Evolutionary conservation across 2,113 vertebrate species (phyloP).

Genomic region (Neoarius graeffei): DNA sequence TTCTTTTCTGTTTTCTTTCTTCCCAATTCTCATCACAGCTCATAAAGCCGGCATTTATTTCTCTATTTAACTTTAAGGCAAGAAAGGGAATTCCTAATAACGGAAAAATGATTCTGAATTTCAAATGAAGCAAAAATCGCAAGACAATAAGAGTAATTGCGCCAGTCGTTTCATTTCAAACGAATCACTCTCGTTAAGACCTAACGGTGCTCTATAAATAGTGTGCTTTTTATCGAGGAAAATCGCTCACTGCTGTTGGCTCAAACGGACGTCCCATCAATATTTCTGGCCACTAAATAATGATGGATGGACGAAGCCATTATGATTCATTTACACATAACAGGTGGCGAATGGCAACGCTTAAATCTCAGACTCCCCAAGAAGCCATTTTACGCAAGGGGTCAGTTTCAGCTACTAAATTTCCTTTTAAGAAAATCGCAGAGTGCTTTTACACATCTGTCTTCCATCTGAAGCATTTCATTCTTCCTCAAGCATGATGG

Average conservation of each 20-base stretch:
- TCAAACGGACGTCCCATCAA: background rate
- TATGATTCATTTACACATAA: constrained; percentile 40
- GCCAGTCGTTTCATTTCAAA: constrained; percentile 36
- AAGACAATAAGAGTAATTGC: constrained; percentile 46
- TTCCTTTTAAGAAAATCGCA: background rate
- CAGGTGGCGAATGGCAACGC: constrained; percentile 10
- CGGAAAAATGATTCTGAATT: constrained; percentile 31
- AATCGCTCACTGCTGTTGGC: constrained; percentile 45
- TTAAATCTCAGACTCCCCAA: constrained; percentile 32
- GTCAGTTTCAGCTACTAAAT: constrained; percentile 28
- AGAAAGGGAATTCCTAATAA: constrained; percentile 24
- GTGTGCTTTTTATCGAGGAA: constrained; percentile 29
- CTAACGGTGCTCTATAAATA: constrained; percentile 38
- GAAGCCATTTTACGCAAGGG: constrained; percentile 18
- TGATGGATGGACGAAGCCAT: constrained; percentile 31
- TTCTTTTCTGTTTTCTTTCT: constrained; percentile 16
- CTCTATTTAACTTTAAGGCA: constrained; percentile 12
- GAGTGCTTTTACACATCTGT: constrained; percentile 14
- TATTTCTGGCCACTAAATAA: constrained; percentile 30
- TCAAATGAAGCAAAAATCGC: constrained; percentile 27
- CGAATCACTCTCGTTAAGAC: constrained; percentile 38
- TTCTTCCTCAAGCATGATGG: constrained; percentile 23
- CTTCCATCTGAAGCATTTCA: constrained; percentile 38
- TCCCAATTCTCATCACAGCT: constrained; percentile 26
- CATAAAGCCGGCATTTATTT: constrained; percentile 25